These are phyloP conservation scores for Leptarthrus brevirostris DNA, from an alignment of 2,888 invertebrate species.

Conservation along the genomic window DNA sequence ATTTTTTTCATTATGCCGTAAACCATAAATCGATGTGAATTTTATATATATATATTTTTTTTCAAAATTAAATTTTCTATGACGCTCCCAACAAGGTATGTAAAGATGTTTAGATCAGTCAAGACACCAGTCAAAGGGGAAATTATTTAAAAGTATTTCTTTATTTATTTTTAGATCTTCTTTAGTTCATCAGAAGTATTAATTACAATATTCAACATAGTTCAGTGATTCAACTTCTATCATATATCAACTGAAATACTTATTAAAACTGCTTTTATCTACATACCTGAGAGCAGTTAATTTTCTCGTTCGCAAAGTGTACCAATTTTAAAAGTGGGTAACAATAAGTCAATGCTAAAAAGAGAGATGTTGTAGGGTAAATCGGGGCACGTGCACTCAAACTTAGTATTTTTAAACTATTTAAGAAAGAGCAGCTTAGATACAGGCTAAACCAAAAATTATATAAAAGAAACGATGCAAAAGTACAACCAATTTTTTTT, in stretches of 20 bases:
- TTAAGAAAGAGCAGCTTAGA: no score
- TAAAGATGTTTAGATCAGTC: conserved; percentile 49
- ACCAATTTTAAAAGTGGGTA: no score
- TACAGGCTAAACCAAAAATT: no score
- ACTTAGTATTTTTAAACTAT: no score
- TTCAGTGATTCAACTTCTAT: not conserved
- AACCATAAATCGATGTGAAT: conserved; percentile 9
- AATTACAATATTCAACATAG: not conserved
- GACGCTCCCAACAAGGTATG: conserved; percentile 43
- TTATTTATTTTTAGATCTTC: conserved; percentile 22
- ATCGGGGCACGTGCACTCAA: no score
- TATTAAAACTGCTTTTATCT: not conserved
- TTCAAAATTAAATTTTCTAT: conserved; percentile 7
- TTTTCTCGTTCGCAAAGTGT: no score
- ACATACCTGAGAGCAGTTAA: no score
- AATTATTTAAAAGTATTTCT: conserved; percentile 21
- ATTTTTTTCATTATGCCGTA: conserved; percentile 8
- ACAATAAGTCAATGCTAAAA: no score
- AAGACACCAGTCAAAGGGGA: conserved; percentile 48
- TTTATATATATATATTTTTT: not conserved
- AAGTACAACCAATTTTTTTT: no score
- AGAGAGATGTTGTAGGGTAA: no score
- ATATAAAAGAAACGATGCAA: no score
- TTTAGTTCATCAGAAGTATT: conserved; percentile 7
- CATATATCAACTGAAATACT: not conserved